Conservation (phyloP, 1,140 invertebrate species). For the Fopius arisanus region DNA sequence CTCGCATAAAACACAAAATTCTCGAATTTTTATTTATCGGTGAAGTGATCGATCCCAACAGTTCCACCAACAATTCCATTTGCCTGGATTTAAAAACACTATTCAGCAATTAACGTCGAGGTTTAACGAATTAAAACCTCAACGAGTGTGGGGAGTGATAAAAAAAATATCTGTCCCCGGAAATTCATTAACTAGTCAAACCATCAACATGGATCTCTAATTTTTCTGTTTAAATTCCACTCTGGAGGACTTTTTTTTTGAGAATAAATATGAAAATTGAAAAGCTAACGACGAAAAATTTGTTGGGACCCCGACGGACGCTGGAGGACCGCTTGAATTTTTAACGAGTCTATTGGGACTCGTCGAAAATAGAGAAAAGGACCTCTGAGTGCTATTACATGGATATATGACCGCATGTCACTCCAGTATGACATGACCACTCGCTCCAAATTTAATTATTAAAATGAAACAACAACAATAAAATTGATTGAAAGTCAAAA, state of each 20-base stretch:
- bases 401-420: not conserved
- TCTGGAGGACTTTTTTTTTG: not conserved
- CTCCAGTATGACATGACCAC: not conserved
- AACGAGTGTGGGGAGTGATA: not conserved
- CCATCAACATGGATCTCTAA: not conserved
- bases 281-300: not conserved
- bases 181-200: too few relatives aligned
- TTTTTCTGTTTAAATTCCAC: not conserved
- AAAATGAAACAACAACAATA: too few relatives aligned
- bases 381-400: not conserved
- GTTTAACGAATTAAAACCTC: not conserved
- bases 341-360: conserved; percentile 5
- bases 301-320: not conserved
- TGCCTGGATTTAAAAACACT: too few relatives aligned
- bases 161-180: not conserved
- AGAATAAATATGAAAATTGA: not conserved
- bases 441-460: too few relatives aligned
- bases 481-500: too few relatives aligned
- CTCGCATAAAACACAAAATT: not conserved
- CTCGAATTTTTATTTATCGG: not conserved
- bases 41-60: not conserved
- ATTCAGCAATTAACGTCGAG: too few relatives aligned
- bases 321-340: not conserved
- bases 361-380: not conserved
- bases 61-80: too few relatives aligned